A percentile compares a stretch with the other conserved stretches of the same genome.
phyloP scores from a whole-genome alignment of 35 echinoderm and acorn worm species.

The Stichopus chloronotus region DNA sequence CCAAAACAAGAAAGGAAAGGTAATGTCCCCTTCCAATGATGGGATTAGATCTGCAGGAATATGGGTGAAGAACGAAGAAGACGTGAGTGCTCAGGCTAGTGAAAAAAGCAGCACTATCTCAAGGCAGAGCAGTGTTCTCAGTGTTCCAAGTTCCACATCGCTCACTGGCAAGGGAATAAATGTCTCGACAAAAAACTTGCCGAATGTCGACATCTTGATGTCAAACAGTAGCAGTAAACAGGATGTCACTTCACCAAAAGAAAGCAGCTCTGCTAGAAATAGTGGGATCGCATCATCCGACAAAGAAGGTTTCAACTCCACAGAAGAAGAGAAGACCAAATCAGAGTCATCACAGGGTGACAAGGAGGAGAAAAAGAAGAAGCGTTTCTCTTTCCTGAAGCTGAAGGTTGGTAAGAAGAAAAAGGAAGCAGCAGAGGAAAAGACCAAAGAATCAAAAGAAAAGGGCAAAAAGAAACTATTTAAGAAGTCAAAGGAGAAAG shows the following conservation, averaged over 20 bases:
- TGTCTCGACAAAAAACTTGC: slow-evolving; percentile 39
- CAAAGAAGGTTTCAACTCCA: slow-evolving; percentile 24
- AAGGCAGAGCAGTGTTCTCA: slow-evolving; percentile 49
- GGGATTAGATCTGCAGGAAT: slow-evolving; percentile 58
- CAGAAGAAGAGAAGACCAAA: slow-evolving; percentile 59
- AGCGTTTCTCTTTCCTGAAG: slow-evolving; percentile 94
- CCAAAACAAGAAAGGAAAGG: slow-evolving; percentile 87
- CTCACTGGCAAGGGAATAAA: background rate
- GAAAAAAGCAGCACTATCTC: slow-evolving; percentile 8
- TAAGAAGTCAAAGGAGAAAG: slow-evolving; percentile 56
- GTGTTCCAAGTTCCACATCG: slow-evolving; percentile 23
- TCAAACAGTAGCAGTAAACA: background rate
- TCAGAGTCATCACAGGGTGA: slow-evolving; percentile 51
- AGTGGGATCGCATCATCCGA: background rate
- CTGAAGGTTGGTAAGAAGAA: slow-evolving; percentile 87
- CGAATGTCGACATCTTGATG: slow-evolving; percentile 43
- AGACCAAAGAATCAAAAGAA: slow-evolving; percentile 62
- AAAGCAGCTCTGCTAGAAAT: background rate
- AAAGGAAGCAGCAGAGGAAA: slow-evolving; percentile 46
- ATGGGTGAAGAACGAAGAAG: slow-evolving; percentile 88
- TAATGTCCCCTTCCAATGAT: slow-evolving; percentile 76
- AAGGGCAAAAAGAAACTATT: slow-evolving; percentile 60
- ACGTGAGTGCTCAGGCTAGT: slow-evolving; percentile 3
- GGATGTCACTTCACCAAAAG: background rate
- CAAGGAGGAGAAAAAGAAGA: slow-evolving; percentile 91